phyloP scores from a whole-genome alignment of 2,888 invertebrate genomes.

The Amphipyra tragopoginis region DNA sequence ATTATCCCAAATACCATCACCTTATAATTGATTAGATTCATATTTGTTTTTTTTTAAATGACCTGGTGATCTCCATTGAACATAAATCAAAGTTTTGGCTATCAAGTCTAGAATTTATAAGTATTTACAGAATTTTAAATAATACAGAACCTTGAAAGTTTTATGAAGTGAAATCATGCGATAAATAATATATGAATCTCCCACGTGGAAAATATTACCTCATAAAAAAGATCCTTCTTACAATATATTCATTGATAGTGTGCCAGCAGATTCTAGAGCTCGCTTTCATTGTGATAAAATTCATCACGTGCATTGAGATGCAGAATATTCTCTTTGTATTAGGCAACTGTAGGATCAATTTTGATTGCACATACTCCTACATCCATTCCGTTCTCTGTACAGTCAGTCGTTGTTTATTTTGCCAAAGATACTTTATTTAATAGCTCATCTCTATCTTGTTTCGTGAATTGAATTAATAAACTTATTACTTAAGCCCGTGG shows the following conservation, averaged over 20 bases:
- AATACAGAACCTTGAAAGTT: too few relatives aligned
- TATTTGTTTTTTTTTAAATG: too few relatives aligned
- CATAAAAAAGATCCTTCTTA: too few relatives aligned
- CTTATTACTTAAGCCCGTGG: conserved; percentile 25
- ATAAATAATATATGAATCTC: too few relatives aligned
- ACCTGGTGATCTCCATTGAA: too few relatives aligned
- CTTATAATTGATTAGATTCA: too few relatives aligned
- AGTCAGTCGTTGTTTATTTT: conserved; percentile 18
- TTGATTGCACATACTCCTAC: conserved; percentile 17
- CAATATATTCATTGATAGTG: conserved; percentile 25
- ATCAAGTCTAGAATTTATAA: too few relatives aligned
- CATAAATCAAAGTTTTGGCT: too few relatives aligned
- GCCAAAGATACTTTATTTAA: conserved; percentile 19
- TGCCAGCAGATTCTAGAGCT: conserved; percentile 29
- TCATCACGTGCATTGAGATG: conserved; percentile 36
- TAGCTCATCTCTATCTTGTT: conserved; percentile 9
- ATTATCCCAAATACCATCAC: too few relatives aligned
- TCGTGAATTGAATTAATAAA: conserved; percentile 41
- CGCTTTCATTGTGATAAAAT: conserved; percentile 40
- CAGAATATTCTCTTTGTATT: conserved; percentile 37
- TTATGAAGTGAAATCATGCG: too few relatives aligned
- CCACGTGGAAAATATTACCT: too few relatives aligned
- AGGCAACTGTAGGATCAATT: conserved; percentile 14
- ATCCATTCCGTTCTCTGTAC: conserved; percentile 13
- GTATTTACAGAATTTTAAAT: too few relatives aligned